A percentile compares a stretch with the other conserved stretches of the same genome.
These are phyloP conservation scores for Drosophila teissieri DNA, from an alignment of 1,140 invertebrate genomes.

Conservation along the genomic window DNA sequence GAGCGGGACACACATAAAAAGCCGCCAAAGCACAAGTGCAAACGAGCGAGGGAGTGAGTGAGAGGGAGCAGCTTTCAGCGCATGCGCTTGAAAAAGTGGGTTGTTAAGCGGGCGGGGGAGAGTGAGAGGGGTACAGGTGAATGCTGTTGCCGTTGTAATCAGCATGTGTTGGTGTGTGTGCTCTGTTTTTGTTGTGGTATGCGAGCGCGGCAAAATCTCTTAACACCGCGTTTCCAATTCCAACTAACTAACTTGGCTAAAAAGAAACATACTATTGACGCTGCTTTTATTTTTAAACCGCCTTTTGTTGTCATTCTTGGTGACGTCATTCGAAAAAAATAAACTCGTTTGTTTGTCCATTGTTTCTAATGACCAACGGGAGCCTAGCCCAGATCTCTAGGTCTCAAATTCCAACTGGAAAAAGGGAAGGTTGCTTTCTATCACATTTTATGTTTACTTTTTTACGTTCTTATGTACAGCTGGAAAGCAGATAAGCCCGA, in stretches of 20 bases:
- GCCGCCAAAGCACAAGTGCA: slow-evolving; percentile 56
- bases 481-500: slow-evolving; percentile 47
- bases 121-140: slow-evolving; percentile 44
- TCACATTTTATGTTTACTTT: slow-evolving; percentile 44
- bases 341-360: slow-evolving; percentile 62
- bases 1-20: slow-evolving; percentile 15
- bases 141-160: slow-evolving; percentile 66
- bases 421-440: slow-evolving; percentile 27
- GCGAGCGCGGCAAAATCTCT: slow-evolving; percentile 69
- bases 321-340: slow-evolving; percentile 74
- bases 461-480: slow-evolving; percentile 36
- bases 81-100: slow-evolving; percentile 55
- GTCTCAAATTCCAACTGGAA: slow-evolving; percentile 35
- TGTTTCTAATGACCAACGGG: slow-evolving; percentile 50
- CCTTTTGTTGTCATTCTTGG: slow-evolving; percentile 57
- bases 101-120: background rate
- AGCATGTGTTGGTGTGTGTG: slow-evolving; percentile 9
- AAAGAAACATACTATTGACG: slow-evolving; percentile 45
- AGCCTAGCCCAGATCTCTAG: slow-evolving; percentile 25
- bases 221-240: slow-evolving; percentile 51
- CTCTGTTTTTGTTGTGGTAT: slow-evolving; percentile 57
- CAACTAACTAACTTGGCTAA: slow-evolving; percentile 57
- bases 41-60: slow-evolving; percentile 29
- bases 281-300: slow-evolving; percentile 50
- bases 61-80: slow-evolving; percentile 54